These are phyloP conservation scores for Synanthedon myopaeformis DNA, from an alignment of 2,888 invertebrate genomes.

Conservation along the genomic window DNA sequence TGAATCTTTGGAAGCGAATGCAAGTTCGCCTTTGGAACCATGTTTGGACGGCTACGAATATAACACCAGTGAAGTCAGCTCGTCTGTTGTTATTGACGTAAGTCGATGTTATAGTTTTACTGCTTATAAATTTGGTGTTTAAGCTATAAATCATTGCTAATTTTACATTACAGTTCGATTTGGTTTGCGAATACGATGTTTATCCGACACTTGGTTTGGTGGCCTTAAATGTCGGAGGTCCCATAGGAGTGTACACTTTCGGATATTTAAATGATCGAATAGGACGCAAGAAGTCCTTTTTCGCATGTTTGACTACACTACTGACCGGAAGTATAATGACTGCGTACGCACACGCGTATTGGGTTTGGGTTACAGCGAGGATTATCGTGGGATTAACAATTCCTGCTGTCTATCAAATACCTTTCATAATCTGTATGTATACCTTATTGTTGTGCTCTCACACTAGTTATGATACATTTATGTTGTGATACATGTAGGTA, in stretches of 20 bases:
- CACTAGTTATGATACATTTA: too few species aligned
- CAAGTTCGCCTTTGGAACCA: conserved; percentile 75
- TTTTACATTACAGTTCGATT: conserved; percentile 78
- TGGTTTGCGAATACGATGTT: conserved; percentile 88
- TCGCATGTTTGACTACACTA: conserved; percentile 85
- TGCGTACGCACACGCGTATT: conserved; percentile 81
- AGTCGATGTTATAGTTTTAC: conserved; percentile 22
- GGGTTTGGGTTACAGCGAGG: conserved; percentile 86
- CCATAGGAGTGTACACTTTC: conserved; percentile 90
- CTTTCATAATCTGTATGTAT: conserved; percentile 91
- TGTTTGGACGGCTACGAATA: conserved; percentile 87
- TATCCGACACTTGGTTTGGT: conserved; percentile 90
- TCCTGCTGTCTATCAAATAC: conserved; percentile 93
- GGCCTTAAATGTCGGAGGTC: conserved; percentile 88
- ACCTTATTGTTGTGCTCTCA: neutral
- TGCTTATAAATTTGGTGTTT: neutral
- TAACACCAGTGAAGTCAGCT: conserved; percentile 74
- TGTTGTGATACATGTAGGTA: too few species aligned
- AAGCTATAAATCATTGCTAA: neutral
- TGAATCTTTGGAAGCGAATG: conserved; percentile 31
- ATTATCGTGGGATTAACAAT: conserved; percentile 90
- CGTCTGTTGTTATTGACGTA: conserved; percentile 89
- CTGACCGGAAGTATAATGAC: conserved; percentile 84
- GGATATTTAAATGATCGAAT: conserved; percentile 89
- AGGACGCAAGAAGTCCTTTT: conserved; percentile 87